A percentile compares a stretch with the other conserved stretches of the same genome.
phyloP scores from a whole-genome alignment of 2,113 vertebrate genomes.

The Elephantulus edwardii region DNA sequence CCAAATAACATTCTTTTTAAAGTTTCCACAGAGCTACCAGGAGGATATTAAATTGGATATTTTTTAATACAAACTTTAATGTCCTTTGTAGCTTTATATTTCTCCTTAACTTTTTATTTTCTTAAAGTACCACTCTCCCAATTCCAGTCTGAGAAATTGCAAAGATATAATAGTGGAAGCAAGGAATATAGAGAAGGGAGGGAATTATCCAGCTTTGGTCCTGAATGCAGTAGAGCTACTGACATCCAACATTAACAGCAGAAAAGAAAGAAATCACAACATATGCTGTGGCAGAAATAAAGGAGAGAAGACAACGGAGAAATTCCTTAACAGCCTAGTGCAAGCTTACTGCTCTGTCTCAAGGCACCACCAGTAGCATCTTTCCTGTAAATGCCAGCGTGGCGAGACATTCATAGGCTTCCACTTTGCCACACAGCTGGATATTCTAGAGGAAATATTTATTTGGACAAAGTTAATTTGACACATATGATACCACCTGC shows the following conservation, averaged over 20 bases:
- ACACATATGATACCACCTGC: conserved; percentile 58
- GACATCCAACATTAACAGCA: conserved; percentile 29
- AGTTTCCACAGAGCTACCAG: background rate
- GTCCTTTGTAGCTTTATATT: background rate
- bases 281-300: conserved; percentile 17
- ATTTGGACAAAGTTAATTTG: conserved; percentile 72
- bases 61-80: background rate
- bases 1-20: background rate
- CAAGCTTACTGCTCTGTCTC: conserved; percentile 51
- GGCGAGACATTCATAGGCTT: conserved; percentile 46
- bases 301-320: background rate
- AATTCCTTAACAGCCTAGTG: background rate
- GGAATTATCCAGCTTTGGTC: background rate
- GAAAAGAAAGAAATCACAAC: background rate
- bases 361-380: conserved; percentile 44
- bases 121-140: background rate
- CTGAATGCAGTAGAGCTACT: background rate
- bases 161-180: background rate
- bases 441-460: conserved; percentile 64
- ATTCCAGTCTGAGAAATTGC: background rate
- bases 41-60: background rate
- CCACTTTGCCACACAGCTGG: conserved; percentile 73
- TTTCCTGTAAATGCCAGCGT: conserved; percentile 63
- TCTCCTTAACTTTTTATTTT: conserved; percentile 26
- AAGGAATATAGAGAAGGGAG: background rate